A percentile compares a stretch with the other conserved stretches of the same genome.
phyloP scores from a whole-genome alignment of 1,140 invertebrate genomes.

The Battus philenor region DNA sequence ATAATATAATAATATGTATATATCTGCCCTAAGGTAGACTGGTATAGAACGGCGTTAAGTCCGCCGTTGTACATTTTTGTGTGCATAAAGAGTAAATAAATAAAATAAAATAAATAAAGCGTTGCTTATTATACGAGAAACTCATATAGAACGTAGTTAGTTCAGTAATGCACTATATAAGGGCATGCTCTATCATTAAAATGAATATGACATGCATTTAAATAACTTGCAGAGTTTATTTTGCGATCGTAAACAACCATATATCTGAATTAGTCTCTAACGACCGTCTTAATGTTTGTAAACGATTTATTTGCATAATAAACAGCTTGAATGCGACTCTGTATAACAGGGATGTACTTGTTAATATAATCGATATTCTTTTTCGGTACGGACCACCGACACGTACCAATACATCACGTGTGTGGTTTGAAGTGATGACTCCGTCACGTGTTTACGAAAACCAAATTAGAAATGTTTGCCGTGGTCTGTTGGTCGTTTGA shows the following conservation, averaged over 20 bases:
- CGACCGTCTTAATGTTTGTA: slow-evolving; percentile 2
- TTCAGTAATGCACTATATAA: slow-evolving; percentile 3
- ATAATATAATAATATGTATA: too few species aligned
- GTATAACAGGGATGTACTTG: slow-evolving; percentile 5
- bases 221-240: slow-evolving; percentile 1
- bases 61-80: too few species aligned
- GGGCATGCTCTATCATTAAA: slow-evolving; percentile 1
- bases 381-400: slow-evolving; percentile 2
- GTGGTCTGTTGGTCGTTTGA: background rate
- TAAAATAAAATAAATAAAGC: too few species aligned
- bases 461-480: slow-evolving; percentile 2
- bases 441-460: slow-evolving; percentile 8
- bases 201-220: slow-evolving; percentile 4
- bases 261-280: background rate
- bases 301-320: slow-evolving; percentile 9
- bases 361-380: slow-evolving; percentile 1
- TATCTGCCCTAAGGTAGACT: too few species aligned
- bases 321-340: background rate
- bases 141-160: too few species aligned
- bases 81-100: too few species aligned
- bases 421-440: slow-evolving; percentile 4
- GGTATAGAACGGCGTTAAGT: too few species aligned
- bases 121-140: too few species aligned
- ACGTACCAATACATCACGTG: slow-evolving; percentile 4
- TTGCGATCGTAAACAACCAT: background rate